Conservation (phyloP, 2,113 vertebrate genomes). For the Okapia johnstoni region DNA sequence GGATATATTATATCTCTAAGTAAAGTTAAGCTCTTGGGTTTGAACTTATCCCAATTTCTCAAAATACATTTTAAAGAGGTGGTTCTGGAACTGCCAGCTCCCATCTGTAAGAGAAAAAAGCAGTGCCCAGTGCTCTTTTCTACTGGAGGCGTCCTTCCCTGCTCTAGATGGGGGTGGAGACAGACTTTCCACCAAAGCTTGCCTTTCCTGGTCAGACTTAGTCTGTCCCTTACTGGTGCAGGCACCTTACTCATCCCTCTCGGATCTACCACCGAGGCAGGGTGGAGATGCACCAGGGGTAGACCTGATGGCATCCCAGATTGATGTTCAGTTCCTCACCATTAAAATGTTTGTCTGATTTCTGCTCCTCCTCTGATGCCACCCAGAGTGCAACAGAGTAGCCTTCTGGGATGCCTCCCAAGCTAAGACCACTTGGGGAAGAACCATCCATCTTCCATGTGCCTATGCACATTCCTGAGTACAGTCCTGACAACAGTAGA, state of each 20-base stretch:
- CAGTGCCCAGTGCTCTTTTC: background rate
- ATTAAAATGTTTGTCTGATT: background rate
- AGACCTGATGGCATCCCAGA: background rate
- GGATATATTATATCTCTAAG: background rate
- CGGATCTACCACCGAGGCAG: background rate
- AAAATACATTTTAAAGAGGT: background rate
- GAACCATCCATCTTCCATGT: background rate
- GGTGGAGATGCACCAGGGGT: background rate
- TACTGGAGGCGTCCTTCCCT: background rate
- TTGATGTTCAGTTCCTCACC: background rate
- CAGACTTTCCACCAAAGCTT: background rate
- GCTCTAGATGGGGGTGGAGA: background rate
- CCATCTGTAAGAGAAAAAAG: background rate
- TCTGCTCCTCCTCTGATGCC: background rate
- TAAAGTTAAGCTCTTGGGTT: background rate
- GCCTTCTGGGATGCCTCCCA: background rate
- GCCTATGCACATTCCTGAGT: background rate
- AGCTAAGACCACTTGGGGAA: background rate
- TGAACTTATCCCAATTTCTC: background rate
- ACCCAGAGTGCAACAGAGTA: background rate
- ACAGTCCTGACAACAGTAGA: background rate
- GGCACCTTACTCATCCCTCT: background rate
- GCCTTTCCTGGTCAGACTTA: background rate
- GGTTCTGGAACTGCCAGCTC: background rate
- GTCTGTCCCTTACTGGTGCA: background rate